A percentile compares a stretch with the other conserved stretches of the same genome.
These are phyloP conservation scores for Ginglymostoma cirratum DNA, from an alignment of 2,113 vertebrate species.

Conservation along the genomic window DNA sequence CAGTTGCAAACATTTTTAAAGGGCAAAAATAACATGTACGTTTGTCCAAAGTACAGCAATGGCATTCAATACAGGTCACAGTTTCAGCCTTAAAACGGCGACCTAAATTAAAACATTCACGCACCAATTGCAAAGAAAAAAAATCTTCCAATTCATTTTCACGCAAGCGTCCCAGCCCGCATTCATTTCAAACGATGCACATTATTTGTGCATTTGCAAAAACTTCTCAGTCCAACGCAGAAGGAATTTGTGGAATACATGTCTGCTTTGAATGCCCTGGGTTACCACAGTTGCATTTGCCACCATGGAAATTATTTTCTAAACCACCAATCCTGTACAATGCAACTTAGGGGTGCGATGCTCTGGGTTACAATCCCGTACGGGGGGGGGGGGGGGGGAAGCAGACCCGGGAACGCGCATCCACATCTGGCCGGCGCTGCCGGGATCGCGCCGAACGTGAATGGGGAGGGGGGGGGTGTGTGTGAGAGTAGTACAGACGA, in stretches of 20 bases:
- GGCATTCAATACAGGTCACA: neutral
- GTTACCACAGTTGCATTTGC: neutral
- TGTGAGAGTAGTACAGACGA: too few relatives aligned
- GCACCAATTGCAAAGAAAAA: neutral
- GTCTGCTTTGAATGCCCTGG: neutral
- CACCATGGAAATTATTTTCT: neutral
- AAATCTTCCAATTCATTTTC: neutral
- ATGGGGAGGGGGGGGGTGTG: neutral
- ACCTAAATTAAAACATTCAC: neutral
- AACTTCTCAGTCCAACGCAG: neutral
- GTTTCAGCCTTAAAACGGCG: neutral
- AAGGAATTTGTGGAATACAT: too few relatives aligned
- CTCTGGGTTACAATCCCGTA: neutral
- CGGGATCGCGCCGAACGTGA: too few relatives aligned
- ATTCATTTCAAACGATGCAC: neutral
- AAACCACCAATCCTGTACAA: too few relatives aligned
- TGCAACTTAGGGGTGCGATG: neutral
- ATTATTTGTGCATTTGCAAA: neutral
- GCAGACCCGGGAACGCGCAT: neutral
- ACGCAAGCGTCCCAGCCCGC: neutral
- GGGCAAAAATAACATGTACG: neutral
- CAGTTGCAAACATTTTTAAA: neutral
- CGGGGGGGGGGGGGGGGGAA: too few relatives aligned
- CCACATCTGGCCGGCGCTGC: neutral
- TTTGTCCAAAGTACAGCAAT: neutral